phyloP scores from a whole-genome alignment of 2,113 vertebrate species.

The Formicarius rufipectus region DNA sequence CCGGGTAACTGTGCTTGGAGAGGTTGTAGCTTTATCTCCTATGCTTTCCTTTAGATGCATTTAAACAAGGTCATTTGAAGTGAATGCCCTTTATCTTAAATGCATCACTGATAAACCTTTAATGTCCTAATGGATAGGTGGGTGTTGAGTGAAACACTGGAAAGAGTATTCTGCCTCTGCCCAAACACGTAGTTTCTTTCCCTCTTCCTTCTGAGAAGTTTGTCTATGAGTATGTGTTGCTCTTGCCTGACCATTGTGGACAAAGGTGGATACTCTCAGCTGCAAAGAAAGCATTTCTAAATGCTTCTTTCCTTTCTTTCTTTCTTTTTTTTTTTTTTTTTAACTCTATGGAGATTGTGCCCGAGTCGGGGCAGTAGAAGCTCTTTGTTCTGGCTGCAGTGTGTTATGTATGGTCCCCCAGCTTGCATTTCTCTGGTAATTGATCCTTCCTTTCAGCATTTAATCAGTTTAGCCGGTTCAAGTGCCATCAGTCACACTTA shows the following conservation, averaged over 20 bases:
- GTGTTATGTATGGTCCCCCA: background rate
- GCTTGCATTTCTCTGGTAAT: background rate
- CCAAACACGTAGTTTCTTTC: background rate
- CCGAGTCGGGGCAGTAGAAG: background rate
- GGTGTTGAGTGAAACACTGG: background rate
- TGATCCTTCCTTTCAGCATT: background rate
- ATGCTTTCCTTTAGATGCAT: background rate
- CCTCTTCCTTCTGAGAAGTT: background rate
- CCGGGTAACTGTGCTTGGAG: fast-evolving
- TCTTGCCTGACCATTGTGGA: background rate
- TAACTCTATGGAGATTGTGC: no score
- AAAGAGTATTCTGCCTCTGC: background rate
- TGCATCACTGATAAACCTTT: background rate
- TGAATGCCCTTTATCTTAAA: background rate
- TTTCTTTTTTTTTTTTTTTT: background rate
- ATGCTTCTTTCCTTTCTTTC: background rate
- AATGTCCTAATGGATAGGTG: background rate
- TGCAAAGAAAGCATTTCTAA: background rate
- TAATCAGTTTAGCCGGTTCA: conserved; percentile 28
- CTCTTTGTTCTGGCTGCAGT: background rate
- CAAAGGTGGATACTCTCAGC: background rate
- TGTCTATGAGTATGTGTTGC: background rate
- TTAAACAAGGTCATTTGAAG: background rate
- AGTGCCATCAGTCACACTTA: background rate
- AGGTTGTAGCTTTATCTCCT: background rate